phyloP scores from a whole-genome alignment of 2,888 invertebrate species.

The Folsomia manolachei region DNA sequence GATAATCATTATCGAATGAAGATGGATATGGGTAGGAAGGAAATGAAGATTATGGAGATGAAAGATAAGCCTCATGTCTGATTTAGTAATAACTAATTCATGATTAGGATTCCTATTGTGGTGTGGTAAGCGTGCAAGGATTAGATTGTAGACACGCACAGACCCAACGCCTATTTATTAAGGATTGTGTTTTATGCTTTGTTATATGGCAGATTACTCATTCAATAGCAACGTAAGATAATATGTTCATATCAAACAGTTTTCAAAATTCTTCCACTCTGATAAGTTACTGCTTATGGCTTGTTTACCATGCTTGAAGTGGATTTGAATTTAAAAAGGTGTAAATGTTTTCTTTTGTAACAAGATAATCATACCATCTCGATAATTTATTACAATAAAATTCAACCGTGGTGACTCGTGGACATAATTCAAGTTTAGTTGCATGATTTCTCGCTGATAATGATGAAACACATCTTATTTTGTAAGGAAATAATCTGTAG shows the following conservation, averaged over 20 bases:
- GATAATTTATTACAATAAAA: conserved; percentile 1
- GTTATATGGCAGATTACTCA: background rate
- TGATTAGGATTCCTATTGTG: conserved; percentile 3
- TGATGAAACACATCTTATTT: background rate
- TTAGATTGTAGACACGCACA: background rate
- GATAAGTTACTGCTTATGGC: background rate
- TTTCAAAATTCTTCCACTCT: background rate
- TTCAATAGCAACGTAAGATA: background rate
- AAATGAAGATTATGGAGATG: conserved; percentile 18
- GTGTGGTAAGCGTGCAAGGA: background rate
- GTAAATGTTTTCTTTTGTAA: background rate
- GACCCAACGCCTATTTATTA: conserved; percentile 1
- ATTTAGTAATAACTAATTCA: conserved; percentile 20
- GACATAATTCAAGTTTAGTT: background rate
- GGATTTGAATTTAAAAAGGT: too few species aligned
- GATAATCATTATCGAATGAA: background rate
- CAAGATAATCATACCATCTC: background rate
- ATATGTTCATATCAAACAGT: background rate
- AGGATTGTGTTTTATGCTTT: too few species aligned
- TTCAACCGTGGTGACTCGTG: background rate
- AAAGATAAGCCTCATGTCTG: background rate
- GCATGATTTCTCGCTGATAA: background rate
- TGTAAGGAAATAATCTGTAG: too few species aligned
- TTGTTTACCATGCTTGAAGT: too few species aligned
- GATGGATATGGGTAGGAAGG: background rate